Percentiles rank a stretch among this genome's conserved stretches.
Evolutionary conservation across 2,113 vertebrate genomes (phyloP).

Genomic region (Prunella fulvescens): DNA sequence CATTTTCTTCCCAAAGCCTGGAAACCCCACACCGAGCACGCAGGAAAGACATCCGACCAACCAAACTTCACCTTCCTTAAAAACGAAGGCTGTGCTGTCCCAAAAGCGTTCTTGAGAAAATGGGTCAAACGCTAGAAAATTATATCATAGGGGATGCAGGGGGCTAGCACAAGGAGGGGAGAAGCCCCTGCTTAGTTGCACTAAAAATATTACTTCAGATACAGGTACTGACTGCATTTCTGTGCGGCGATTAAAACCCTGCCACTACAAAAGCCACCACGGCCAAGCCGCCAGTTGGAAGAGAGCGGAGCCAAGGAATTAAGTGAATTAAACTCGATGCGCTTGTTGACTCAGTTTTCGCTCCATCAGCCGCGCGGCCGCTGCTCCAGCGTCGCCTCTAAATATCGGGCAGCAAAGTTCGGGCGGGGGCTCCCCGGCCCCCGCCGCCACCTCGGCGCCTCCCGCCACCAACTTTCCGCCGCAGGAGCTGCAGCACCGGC

Average conservation of each 20-base stretch:
- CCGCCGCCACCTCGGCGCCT: background rate
- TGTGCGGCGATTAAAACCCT: background rate
- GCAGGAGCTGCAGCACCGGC: background rate
- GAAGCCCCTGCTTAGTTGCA: background rate
- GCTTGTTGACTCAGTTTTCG: constrained; percentile 6
- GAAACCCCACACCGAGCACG: background rate
- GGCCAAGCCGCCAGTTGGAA: background rate
- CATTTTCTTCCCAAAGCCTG: background rate
- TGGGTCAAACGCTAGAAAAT: background rate
- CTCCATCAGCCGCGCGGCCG: background rate
- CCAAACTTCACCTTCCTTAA: background rate
- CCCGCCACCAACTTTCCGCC: background rate
- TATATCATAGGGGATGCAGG: background rate
- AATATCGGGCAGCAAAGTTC: background rate
- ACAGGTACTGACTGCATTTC: background rate
- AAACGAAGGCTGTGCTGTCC: background rate
- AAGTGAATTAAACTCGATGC: constrained; percentile 44
- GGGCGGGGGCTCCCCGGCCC: background rate
- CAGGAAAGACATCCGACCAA: background rate
- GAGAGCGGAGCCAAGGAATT: constrained; percentile 24
- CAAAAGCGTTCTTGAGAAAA: background rate
- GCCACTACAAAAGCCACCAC: background rate
- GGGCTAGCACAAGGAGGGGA: too few species aligned
- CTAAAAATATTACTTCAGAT: background rate
- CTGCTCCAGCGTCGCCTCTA: background rate